Base-by-base conservation (phyloP, 2,797 vertebrate species). In the Arrhamphus sclerolepis region DNA sequence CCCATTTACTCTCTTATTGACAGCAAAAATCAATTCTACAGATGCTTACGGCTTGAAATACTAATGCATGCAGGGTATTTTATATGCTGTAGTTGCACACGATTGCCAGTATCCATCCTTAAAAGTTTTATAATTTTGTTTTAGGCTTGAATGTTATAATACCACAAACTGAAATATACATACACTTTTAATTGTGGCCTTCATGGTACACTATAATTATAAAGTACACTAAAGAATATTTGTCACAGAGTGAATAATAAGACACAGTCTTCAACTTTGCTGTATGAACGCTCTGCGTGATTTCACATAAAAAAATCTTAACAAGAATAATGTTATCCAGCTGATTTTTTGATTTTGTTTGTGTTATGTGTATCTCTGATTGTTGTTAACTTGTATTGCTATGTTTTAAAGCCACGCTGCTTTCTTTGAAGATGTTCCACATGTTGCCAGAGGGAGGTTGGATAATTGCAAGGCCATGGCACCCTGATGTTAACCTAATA, bases 1-100 rank as follows among this genome's bases (percentile, higher is more conserved):
- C 47, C 40, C 44, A 71, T 82, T 76, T 43, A 50, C 42, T 78
- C 24, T 60, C 34, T 39, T 65, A 41, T 58, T 57, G 41, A 57
- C 54, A 52, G 63, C 29, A 50, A 46, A 42, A 72, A 78, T 70
- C 64, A 55, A 34, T 74, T 62, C 21, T 62, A 71, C 24, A 18
- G 39, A 56, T 65, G 69, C 77, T 80, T 72, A 56, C 67, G 56
- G 59, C 65, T 54, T 70, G 65, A 79, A 77, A 78, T 69, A 66
- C 53, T 65, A 71, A 84, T 70, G 66, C 7, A 5, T 67, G 75
- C 66, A 62, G 61, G 62, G 40, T 60, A 51, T 77, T 77, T 59
- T 52, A 70, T 57, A 56, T 44, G 42, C n/a, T 21, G 20, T 49
- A 67, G 60, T 56, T 47, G 62, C 18, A 16, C 31, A 38, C 2